phyloP scores from a whole-genome alignment of 2,888 invertebrate species.

The Plagodis dolabraria region DNA sequence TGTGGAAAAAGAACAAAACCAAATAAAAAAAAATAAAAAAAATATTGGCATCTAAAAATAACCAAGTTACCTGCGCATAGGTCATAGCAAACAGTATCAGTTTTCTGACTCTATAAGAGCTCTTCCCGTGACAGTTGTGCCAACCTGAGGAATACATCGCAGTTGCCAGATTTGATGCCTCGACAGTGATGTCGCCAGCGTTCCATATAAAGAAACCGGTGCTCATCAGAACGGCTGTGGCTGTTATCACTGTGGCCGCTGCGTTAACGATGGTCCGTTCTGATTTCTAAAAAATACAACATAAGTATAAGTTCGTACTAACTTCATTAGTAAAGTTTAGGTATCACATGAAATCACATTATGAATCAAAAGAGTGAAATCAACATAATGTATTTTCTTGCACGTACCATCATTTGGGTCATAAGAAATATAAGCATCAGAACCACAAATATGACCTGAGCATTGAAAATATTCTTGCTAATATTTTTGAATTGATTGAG shows the following conservation, averaged over 20 bases:
- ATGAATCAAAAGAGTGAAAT: no score
- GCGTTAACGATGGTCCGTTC: slow-evolving; percentile 5
- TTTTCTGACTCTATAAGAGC: slow-evolving; percentile 32
- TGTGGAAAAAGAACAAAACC: no score
- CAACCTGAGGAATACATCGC: slow-evolving; percentile 49
- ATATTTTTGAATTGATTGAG: slow-evolving; percentile 35
- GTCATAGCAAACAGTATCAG: slow-evolving; percentile 40
- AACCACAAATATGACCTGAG: slow-evolving; percentile 41
- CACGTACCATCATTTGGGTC: slow-evolving; percentile 34
- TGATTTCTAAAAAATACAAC: slow-evolving; percentile 6
- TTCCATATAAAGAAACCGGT: slow-evolving; percentile 46
- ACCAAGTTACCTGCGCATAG: slow-evolving; percentile 46
- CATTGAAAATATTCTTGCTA: slow-evolving; percentile 40
- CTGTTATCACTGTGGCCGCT: slow-evolving; percentile 7
- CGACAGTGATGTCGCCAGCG: slow-evolving; percentile 43
- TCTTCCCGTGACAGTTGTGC: slow-evolving; percentile 39
- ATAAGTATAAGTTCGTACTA: no score
- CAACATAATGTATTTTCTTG: no score
- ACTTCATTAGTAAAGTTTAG: no score
- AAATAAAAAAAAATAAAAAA: no score
- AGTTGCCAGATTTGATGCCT: slow-evolving; percentile 38
- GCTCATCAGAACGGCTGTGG: slow-evolving; percentile 29
- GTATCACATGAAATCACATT: no score
- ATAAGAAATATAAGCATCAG: slow-evolving; percentile 32
- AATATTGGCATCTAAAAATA: no score